phyloP scores from a whole-genome alignment of 2,797 vertebrate genomes.

The Coccyzus lansbergi region DNA sequence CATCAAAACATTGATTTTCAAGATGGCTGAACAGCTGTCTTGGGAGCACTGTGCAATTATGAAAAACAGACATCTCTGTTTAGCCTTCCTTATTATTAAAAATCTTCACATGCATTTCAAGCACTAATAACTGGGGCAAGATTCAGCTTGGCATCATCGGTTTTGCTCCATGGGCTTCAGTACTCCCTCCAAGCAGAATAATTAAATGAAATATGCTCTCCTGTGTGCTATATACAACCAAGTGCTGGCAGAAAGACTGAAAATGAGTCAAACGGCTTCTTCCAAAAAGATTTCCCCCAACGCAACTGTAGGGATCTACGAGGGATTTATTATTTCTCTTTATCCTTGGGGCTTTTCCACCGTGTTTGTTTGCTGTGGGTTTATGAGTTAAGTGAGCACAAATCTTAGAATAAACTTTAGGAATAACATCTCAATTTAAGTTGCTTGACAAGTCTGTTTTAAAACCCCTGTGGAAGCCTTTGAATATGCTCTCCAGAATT shows the following conservation, averaged over 20 bases:
- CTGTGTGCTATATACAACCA: rapidly evolving
- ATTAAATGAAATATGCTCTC: not conserved
- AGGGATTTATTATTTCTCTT: not conserved
- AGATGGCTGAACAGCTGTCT: conserved; percentile 79
- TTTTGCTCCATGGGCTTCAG: not conserved
- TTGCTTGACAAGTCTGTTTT: not conserved
- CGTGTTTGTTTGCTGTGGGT: not conserved
- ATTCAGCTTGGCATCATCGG: not conserved
- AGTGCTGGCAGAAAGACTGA: not conserved
- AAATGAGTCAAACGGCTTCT: not conserved
- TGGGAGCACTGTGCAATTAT: conserved; percentile 77
- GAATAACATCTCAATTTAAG: not conserved
- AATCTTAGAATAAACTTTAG: not conserved
- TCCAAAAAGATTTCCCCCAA: not conserved
- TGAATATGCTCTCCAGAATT: not conserved
- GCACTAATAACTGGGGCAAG: conserved; percentile 58
- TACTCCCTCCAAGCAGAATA: not conserved
- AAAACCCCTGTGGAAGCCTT: conserved; percentile 20
- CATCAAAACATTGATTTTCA: conserved; percentile 85
- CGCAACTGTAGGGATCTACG: rapidly evolving
- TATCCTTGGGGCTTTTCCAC: not conserved
- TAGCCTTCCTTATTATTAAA: conserved; percentile 67
- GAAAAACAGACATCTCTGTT: conserved; percentile 76
- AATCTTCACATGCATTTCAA: conserved; percentile 19
- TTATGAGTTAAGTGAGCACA: not conserved